Conservation (phyloP, 1,140 invertebrate species). For the Drosophila tsacasi region DNA sequence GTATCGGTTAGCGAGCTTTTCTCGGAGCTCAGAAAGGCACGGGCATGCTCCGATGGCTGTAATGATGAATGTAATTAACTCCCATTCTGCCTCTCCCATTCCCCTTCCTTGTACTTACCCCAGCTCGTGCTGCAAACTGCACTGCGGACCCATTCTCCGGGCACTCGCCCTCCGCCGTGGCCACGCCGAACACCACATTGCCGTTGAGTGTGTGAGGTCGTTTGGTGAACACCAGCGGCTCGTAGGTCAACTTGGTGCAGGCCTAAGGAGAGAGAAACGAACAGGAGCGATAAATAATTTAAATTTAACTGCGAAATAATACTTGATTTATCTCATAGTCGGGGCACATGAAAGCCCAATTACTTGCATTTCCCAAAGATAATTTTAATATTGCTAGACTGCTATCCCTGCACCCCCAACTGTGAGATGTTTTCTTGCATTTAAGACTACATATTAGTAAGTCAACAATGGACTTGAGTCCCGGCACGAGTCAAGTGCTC, state of each 20-base stretch:
- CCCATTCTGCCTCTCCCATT: too few relatives aligned
- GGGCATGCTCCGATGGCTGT: slow-evolving; percentile 80
- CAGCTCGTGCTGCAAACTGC: slow-evolving; percentile 70
- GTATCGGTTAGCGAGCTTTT: slow-evolving; percentile 77
- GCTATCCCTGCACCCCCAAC: background rate
- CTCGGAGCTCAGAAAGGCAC: slow-evolving; percentile 71
- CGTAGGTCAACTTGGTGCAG: slow-evolving; percentile 76
- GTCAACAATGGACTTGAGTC: slow-evolving; percentile 36
- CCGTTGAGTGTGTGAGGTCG: slow-evolving; percentile 81
- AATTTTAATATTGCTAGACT: too few relatives aligned
- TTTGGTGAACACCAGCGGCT: slow-evolving; percentile 82
- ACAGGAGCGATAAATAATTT: background rate
- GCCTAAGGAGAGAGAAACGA: slow-evolving; percentile 55
- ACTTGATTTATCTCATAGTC: background rate
- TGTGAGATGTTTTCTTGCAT: background rate
- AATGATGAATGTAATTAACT: background rate
- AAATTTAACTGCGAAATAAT: background rate
- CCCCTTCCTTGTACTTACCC: slow-evolving; percentile 68
- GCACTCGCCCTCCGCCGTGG: slow-evolving; percentile 60
- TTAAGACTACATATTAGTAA: slow-evolving; percentile 4
- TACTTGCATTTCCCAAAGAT: background rate
- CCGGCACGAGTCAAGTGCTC: slow-evolving; percentile 41
- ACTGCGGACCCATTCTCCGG: slow-evolving; percentile 70
- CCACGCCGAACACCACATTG: slow-evolving; percentile 71
- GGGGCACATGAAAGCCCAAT: background rate